Evolutionary conservation across 2,888 invertebrate genomes (phyloP), one percentile per base, ranked within the genome.

Genomic region (Agrilus mali): DNA sequence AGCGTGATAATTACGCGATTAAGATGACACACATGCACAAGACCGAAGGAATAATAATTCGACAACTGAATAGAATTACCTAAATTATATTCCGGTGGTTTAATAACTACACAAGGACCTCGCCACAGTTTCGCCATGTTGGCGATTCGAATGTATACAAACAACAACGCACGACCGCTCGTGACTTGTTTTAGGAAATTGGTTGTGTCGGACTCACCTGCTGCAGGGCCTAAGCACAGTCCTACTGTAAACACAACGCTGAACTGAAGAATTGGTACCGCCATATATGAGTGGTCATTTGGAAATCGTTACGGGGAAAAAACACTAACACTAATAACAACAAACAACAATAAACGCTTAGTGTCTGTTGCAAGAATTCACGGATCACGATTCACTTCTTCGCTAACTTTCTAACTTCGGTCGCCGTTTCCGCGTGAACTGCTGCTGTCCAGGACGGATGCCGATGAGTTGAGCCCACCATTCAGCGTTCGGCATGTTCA

Each of bases 221-320:
- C 46, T 48, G 55, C 55, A 55, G 57, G 55, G 55, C 55, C 57
- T 52, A 57, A 48, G 41, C 41, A 54, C 52, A 61, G 60, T 62
- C 66, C 69, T 70, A 75, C 68, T 69, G 73, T 65, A 70, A 72
- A 71, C 70, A 74, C 68, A 70, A 74, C 74, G 70, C 70, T 70
- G 76, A 79, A 74, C 74, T 75, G 77, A 73, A 78, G 74, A 73
- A 78, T 77, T 78, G 77, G 76, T 75, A 80, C 75, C 80, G 82
- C 82, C 82, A 82, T 81, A 79, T 75, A 78, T 78, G 73, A 74
- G 73, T 73, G 73, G 73, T 75, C 80, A 80, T 80, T 77, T 77
- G 78, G 74, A 64, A 61, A 63, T 60, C 57, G 58, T 58, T 56
- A 27, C 8, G 27, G 20, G 20, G 45, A 37, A 46, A 46, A 48